Conservation (phyloP, 1,140 invertebrate genomes). For the Procambarus virginalis region DNA sequence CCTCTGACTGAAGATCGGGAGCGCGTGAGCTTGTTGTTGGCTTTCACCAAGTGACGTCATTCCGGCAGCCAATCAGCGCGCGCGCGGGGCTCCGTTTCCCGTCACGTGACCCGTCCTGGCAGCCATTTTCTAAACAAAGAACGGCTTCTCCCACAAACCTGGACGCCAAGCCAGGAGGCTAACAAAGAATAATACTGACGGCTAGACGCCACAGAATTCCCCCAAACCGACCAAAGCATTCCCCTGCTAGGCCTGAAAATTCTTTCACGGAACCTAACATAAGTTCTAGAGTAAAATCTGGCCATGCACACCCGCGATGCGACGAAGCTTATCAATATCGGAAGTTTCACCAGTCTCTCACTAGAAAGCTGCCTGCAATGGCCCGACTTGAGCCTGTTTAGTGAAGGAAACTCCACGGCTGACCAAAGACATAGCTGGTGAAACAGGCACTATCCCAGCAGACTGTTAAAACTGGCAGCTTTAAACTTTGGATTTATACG, state of each 20-base stretch:
- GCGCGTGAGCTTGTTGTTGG: conserved; percentile 61
- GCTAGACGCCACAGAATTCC: neutral
- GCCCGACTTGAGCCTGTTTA: conserved; percentile 11
- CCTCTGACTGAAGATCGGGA: conserved; percentile 60
- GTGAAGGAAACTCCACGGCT: conserved; percentile 9
- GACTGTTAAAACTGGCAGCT: neutral
- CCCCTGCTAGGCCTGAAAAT: neutral
- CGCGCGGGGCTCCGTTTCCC: conserved; percentile 43
- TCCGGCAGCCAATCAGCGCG: conserved; percentile 40
- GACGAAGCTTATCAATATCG: neutral
- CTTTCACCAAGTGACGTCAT: conserved; percentile 69
- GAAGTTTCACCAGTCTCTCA: conserved; percentile 43
- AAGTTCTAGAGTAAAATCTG: neutral
- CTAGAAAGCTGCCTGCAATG: conserved; percentile 54
- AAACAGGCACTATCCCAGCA: neutral
- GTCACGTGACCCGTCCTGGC: conserved; percentile 65
- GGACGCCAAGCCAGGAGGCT: conserved; percentile 39
- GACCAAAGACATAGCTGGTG: neutral
- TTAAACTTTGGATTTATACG: neutral
- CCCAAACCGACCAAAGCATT: neutral
- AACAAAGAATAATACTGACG: conserved; percentile 14
- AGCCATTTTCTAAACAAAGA: conserved; percentile 71
- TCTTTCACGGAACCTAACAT: neutral
- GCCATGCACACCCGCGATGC: neutral
- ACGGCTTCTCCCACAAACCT: conserved; percentile 41